Evolutionary conservation across 2,113 vertebrate species (phyloP).

Genomic region (Channa maculata): DNA sequence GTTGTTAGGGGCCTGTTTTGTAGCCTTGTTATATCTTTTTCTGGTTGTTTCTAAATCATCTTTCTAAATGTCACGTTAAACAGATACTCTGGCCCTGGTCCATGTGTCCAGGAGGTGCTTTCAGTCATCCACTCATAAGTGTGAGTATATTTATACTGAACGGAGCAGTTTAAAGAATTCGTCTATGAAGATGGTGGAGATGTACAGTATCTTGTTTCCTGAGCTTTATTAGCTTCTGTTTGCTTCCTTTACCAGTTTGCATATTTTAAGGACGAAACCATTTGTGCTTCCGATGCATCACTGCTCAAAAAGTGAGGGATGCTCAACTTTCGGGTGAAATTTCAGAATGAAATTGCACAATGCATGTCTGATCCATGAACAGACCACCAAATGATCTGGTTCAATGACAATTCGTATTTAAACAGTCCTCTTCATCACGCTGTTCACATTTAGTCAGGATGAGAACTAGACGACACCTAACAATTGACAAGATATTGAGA

Average conservation of each 20-base stretch:
- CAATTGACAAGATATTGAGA: no score
- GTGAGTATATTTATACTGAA: not conserved
- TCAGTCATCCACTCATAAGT: constrained; percentile 1
- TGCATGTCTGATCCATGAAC: no score
- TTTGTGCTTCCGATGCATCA: not conserved
- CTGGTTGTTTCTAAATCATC: not conserved
- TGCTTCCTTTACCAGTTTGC: constrained; percentile 1
- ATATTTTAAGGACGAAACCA: constrained; percentile 7
- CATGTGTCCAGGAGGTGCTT: not conserved
- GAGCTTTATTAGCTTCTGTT: not conserved
- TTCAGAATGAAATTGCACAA: no score
- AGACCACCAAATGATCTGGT: no score
- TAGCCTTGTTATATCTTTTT: not conserved
- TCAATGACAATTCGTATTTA: no score
- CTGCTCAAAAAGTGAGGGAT: no score
- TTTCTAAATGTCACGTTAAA: not conserved
- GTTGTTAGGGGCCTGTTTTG: no score
- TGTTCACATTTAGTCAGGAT: no score
- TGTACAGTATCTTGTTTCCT: not conserved
- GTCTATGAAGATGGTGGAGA: not conserved
- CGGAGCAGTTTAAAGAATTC: constrained; percentile 11
- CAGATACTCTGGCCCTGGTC: not conserved
- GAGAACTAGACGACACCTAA: no score
- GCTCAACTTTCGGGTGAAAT: no score
- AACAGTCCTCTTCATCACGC: no score